Conservation (phyloP, 2,113 vertebrate species). For the Hemibagrus wyckioides region DNA sequence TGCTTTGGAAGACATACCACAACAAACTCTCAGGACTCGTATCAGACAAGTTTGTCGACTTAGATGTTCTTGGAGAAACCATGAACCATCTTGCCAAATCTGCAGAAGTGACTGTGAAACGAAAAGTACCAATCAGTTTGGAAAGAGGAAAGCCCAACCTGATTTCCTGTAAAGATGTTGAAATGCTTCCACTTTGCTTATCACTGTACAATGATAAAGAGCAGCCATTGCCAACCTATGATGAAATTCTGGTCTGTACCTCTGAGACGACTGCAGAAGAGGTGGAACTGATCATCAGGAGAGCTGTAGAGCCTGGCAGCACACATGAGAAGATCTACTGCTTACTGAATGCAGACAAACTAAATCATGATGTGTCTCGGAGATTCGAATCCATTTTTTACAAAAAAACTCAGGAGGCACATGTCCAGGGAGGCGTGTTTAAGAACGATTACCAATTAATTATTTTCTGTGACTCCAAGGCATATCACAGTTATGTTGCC, state of each 20-base stretch:
- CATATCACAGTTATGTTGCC: constrained; percentile 50
- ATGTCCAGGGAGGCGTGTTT: neutral
- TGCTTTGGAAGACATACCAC: constrained; percentile 51
- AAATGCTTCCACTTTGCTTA: constrained; percentile 68
- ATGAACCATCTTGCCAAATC: constrained; percentile 57
- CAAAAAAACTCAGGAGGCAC: constrained; percentile 13
- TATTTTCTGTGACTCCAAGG: constrained; percentile 45
- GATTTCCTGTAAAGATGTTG: constrained; percentile 68
- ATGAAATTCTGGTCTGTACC: constrained; percentile 78
- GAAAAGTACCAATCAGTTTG: constrained; percentile 69
- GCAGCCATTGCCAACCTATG: constrained; percentile 73
- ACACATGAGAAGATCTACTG: constrained; percentile 67
- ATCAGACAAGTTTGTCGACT: constrained; percentile 51
- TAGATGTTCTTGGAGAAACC: constrained; percentile 52
- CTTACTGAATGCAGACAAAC: constrained; percentile 75
- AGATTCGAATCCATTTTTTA: constrained; percentile 70
- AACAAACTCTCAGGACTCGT: constrained; percentile 51
- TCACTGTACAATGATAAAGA: constrained; percentile 70
- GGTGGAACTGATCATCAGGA: constrained; percentile 75
- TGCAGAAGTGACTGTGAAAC: constrained; percentile 6
- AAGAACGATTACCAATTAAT: constrained; percentile 37
- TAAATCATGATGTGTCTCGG: constrained; percentile 75
- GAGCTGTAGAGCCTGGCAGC: constrained; percentile 67
- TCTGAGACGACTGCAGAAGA: constrained; percentile 72
- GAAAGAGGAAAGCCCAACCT: constrained; percentile 73